phyloP scores from a whole-genome alignment of 2,113 vertebrate species.

The Amia ocellicauda region DNA sequence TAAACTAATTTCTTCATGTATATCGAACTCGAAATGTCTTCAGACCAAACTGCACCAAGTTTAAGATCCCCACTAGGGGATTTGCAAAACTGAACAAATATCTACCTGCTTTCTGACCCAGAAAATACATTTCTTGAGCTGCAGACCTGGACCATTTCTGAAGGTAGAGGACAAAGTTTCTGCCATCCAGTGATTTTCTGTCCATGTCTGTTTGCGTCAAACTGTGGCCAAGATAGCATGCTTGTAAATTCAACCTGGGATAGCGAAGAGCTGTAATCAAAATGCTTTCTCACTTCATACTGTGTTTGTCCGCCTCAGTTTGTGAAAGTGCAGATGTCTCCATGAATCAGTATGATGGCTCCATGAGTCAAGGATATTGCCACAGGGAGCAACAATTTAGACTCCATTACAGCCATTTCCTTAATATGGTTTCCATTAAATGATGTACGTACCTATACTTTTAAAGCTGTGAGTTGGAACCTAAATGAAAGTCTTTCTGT shows the following conservation, averaged over 20 bases:
- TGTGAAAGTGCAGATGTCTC: background rate
- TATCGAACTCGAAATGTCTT: too few species aligned
- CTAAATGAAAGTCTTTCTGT: too few species aligned
- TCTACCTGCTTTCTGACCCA: background rate
- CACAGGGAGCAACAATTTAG: background rate
- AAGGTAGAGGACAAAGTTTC: conserved; percentile 18
- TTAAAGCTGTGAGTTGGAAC: too few species aligned
- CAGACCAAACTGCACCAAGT: too few species aligned
- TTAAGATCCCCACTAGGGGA: too few species aligned
- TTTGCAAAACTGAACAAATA: background rate
- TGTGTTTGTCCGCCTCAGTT: background rate
- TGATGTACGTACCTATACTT: background rate
- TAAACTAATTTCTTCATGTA: too few species aligned
- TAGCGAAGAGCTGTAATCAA: conserved; percentile 2
- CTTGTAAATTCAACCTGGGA: conserved; percentile 12
- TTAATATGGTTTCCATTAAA: background rate
- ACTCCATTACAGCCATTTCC: background rate
- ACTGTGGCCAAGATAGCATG: conserved; percentile 1
- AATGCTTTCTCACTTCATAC: conserved; percentile 12
- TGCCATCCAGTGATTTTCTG: conserved; percentile 8
- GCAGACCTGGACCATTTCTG: background rate
- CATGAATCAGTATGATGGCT: background rate
- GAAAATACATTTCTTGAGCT: background rate
- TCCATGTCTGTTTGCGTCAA: conserved; percentile 10
- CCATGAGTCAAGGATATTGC: too few species aligned